Conservation (phyloP, 2,888 invertebrate species). For the Volucella inanis region DNA sequence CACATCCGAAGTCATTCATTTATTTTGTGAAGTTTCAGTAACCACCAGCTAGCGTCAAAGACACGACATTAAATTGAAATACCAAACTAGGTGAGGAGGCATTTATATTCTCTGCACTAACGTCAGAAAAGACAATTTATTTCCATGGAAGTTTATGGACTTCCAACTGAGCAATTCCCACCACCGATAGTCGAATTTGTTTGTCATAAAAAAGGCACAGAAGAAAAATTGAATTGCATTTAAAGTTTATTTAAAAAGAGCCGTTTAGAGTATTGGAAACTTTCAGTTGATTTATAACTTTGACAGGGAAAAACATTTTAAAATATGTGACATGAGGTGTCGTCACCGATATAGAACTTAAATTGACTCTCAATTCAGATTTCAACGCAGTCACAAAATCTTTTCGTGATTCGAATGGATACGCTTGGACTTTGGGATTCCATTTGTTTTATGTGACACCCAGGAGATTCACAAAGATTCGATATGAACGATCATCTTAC, state of each 20-base stretch:
- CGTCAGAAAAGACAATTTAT: background rate
- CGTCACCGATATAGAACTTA: conserved; percentile 36
- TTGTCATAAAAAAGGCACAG: conserved; percentile 47
- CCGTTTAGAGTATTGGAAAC: background rate
- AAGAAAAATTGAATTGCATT: conserved; percentile 18
- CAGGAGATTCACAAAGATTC: no score
- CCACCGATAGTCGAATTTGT: conserved; percentile 67
- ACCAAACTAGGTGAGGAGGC: conserved; percentile 19
- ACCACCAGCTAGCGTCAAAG: conserved; percentile 18
- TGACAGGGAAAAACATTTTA: conserved; percentile 27
- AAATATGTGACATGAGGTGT: conserved; percentile 52
- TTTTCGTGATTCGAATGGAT: conserved; percentile 15
- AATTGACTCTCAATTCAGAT: conserved; percentile 38
- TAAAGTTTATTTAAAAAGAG: background rate
- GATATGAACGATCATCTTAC: no score
- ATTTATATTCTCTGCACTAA: conserved; percentile 57
- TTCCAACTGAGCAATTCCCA: conserved; percentile 42
- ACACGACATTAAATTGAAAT: conserved; percentile 46
- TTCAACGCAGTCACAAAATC: conserved; percentile 4
- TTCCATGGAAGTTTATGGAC: conserved; percentile 39
- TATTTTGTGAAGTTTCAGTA: conserved; percentile 30
- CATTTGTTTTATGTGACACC: no score
- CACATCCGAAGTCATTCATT: conserved; percentile 58
- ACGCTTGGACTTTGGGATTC: background rate
- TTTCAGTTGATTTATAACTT: conserved; percentile 40